Base-by-base conservation (phyloP, 2,888 invertebrate genomes). In the Orthonychiurus folsomi region DNA sequence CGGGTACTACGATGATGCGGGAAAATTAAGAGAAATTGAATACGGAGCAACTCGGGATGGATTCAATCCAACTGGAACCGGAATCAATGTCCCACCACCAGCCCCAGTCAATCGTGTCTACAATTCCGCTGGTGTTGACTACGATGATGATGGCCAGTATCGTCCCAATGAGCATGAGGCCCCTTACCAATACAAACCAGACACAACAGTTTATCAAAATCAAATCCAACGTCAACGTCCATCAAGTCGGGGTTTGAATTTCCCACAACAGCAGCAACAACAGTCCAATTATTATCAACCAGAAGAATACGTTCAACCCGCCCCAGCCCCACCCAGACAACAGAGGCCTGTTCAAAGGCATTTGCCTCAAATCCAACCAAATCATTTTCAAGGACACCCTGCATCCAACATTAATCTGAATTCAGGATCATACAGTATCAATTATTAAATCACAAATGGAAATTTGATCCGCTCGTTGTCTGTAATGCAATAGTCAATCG, bases 21-120 rank as follows among this genome's bases (percentile, higher is more conserved):
- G 92, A 0, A 84, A 83, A 81, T 84, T 86, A 1, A 81, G 90
- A 61, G 89, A 90, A 77, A 84, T 91, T 24, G 89, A 91, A 67
- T 93, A 93, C 75, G 91, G 91, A 1, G 91, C 91, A 1, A 86
- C 86, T 62, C 81, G 84, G 73, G 80, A 88, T 61, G 89, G 91
- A 52, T 91, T 91, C 75, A 88, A 89, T 74, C 90, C 90, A 1
- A 83, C 85, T 75, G 89, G 89, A 0, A 89, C 90, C 74, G 90
- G 90, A 50, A 89, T 91, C 74, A 87, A 86, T 24, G 21, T 24
- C 26, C n/a, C 62, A n/a, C 26, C 48, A 28, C 28, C 26, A 21
- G 47, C 57, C 5, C 58, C 59, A 54, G 26, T 50, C 28, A 56
- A n/a, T 20, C 27, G 24, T 2, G n/a, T 21, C 21, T 24, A 24